Base-by-base conservation (phyloP, 2,797 vertebrate species). In the Avahi laniger region DNA sequence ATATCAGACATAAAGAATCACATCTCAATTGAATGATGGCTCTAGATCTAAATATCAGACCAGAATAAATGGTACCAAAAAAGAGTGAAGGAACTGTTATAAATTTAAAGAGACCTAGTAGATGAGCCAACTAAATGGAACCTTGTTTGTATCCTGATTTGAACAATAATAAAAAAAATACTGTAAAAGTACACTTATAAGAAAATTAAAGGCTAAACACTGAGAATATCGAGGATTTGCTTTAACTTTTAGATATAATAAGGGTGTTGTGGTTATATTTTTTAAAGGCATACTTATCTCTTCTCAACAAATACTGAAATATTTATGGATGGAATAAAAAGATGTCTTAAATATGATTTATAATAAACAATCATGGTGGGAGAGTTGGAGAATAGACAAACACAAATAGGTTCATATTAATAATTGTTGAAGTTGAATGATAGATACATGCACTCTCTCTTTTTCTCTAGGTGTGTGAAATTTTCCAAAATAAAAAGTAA, bases 401-500 rank as follows among this genome's bases (percentile, higher is more conserved):
- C 11, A 50, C 13, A 10, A 65, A 2, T 30, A 24, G 14, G 22
- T 78, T 63, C 63, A 7, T 54, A 41, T 83, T 54, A 69, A 75
- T 86, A 50, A 54, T 59, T 67, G 14, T 9, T 43, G 30, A 72
- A 91, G 38, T 11, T 54, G 18, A 81, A 30, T 22, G 22, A 41
- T n/a, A 59, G 15, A 1, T 80, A 59, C 18, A 5, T 75, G 0
- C 33, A 65, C 81, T 83, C 24, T 9, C 26, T 94, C 61, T 15
- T 82, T 83, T 80, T 54, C 76, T 86, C 30, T 76, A 38, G 24
- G 24, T 52, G 1, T 52, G 57, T 46, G 38, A 73, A 1, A 61
- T 78, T 93, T 94, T 84, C 9, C 18, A 85, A 94, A 86, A 63
- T 57, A 35, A 95, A 70, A 78, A 72, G 6, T 48, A 78, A 82